Evolutionary conservation across 2,113 vertebrate genomes (phyloP).

Genomic region (Ageneiosus marmoratus): DNA sequence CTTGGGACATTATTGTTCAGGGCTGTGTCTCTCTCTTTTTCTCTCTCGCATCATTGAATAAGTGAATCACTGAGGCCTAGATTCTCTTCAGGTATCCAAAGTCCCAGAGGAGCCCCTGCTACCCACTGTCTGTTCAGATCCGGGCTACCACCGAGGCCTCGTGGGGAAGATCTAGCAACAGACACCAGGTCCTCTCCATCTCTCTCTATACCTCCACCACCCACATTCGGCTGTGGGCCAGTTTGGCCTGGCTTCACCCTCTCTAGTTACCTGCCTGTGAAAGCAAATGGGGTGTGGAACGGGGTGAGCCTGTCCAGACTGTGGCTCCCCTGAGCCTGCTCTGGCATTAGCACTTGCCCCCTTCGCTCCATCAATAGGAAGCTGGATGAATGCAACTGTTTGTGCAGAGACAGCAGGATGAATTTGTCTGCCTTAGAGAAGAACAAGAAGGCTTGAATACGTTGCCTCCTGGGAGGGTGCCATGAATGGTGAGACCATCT

Average conservation of each 20-base stretch:
- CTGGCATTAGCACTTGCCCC: conserved; percentile 69
- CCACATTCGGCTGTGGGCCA: conserved; percentile 61
- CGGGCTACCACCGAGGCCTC: conserved; percentile 58
- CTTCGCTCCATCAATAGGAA: conserved; percentile 68
- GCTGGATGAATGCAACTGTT: conserved; percentile 70
- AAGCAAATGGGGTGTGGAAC: conserved; percentile 66
- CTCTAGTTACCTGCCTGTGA: conserved; percentile 74
- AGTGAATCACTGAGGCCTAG: conserved; percentile 40
- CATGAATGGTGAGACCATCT: conserved; percentile 48
- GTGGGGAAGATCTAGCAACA: conserved; percentile 66
- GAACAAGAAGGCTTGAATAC: conserved; percentile 66
- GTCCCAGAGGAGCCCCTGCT: conserved; percentile 63
- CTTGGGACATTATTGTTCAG: conserved; percentile 25
- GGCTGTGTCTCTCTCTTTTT: conserved; percentile 23
- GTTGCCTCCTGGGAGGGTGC: conserved; percentile 50
- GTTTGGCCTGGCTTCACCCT: conserved; percentile 64
- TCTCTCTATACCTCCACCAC: conserved; percentile 35
- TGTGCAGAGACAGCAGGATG: conserved; percentile 72
- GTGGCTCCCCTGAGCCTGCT: conserved; percentile 70
- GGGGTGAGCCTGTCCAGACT: conserved; percentile 74
- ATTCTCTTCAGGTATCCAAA: conserved; percentile 24
- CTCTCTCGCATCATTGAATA: conserved; percentile 19
- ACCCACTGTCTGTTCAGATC: conserved; percentile 41
- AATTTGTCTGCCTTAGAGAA: conserved; percentile 72
- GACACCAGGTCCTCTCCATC: conserved; percentile 62